Conservation (phyloP, 2,797 vertebrate species). For the Mus caroli region DNA sequence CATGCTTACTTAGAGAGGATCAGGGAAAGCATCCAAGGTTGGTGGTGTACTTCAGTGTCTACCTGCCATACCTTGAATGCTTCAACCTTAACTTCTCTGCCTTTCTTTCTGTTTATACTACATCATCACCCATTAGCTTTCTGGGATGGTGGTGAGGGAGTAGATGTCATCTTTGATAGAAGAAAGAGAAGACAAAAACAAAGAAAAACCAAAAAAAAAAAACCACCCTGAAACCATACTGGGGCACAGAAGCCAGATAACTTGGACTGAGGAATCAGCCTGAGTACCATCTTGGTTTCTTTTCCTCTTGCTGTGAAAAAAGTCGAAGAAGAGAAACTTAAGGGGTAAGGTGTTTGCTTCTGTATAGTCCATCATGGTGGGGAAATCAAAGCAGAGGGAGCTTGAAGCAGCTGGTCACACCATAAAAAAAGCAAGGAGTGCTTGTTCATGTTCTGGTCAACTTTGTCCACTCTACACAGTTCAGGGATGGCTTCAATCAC, state of each 20-base stretch:
- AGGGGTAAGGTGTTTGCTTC: not conserved
- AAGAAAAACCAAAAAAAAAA: too few relatives aligned
- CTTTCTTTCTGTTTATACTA: not conserved
- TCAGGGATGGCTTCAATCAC: not conserved
- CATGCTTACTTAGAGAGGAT: not conserved
- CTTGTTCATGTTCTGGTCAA: not conserved
- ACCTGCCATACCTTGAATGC: not conserved
- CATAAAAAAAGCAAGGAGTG: not conserved
- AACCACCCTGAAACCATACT: not conserved
- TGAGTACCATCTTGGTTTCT: not conserved
- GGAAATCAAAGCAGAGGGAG: not conserved
- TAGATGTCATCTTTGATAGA: not conserved
- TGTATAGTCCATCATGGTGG: not conserved
- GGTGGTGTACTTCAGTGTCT: not conserved
- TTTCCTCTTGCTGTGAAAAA: not conserved
- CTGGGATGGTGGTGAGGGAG: not conserved
- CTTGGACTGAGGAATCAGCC: not conserved
- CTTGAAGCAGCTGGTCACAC: not conserved
- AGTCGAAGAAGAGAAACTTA: not conserved
- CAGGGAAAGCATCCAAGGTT: slow-evolving; percentile 11
- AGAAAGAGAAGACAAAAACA: not conserved
- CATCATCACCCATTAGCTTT: not conserved
- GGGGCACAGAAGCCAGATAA: not conserved
- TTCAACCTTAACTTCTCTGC: not conserved
- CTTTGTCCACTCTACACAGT: not conserved